Conservation (phyloP, 2,888 invertebrate species). For the Parasteatoda lunata region DNA sequence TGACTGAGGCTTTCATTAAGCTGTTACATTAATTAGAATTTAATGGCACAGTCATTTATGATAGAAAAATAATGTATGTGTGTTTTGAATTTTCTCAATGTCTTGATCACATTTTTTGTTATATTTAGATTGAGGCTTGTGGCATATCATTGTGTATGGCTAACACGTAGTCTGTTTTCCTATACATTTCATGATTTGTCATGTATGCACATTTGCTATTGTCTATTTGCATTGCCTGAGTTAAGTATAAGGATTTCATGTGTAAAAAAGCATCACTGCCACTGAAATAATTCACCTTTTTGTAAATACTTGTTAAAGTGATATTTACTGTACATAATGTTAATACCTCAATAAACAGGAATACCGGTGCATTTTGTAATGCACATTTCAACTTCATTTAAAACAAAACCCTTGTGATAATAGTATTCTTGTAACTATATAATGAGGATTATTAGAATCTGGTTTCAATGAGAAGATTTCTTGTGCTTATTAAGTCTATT, state of each 20-base stretch:
- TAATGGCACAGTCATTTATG: no score
- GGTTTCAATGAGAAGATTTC: not conserved
- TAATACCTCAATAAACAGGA: slow-evolving; percentile 36
- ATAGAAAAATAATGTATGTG: no score
- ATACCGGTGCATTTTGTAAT: slow-evolving; percentile 9
- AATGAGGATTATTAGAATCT: not conserved
- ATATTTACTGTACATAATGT: slow-evolving; percentile 59
- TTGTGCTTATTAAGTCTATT: slow-evolving; percentile 24
- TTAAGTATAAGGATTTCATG: slow-evolving; percentile 3
- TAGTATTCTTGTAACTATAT: slow-evolving; percentile 32
- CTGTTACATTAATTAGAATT: no score
- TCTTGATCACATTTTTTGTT: no score
- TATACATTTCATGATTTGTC: not conserved
- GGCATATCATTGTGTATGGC: not conserved
- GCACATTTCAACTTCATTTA: not conserved
- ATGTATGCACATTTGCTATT: not conserved
- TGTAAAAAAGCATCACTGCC: slow-evolving; percentile 45
- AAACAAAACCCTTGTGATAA: slow-evolving; percentile 33
- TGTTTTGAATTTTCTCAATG: no score
- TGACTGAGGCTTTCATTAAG: no score
- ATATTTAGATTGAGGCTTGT: no score
- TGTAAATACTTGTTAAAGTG: slow-evolving; percentile 48
- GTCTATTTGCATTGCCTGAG: not conserved
- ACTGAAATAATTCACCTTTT: slow-evolving; percentile 34
- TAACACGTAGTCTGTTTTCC: not conserved